Conservation (phyloP, 2,888 invertebrate genomes). For the Xestia sexstrigata region DNA sequence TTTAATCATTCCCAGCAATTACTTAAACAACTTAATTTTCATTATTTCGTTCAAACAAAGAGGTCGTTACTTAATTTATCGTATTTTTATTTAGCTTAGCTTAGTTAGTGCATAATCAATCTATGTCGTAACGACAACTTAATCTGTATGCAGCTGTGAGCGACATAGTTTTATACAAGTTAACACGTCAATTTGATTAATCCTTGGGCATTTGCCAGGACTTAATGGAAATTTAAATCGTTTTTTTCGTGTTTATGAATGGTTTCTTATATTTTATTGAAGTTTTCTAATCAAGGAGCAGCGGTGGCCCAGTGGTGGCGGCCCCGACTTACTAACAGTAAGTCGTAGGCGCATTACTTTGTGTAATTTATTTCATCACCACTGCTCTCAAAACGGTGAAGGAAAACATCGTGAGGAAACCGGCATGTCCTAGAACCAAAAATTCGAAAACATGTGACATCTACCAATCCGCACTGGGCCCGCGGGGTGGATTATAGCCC, state of each 20-base stretch:
- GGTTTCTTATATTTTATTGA: neutral
- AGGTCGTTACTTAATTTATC: constrained; percentile 66
- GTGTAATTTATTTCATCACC: no score
- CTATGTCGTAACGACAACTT: constrained; percentile 69
- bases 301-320: no score
- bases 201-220: constrained; percentile 47
- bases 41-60: constrained; percentile 46
- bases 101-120: constrained; percentile 70
- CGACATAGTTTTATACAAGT: constrained; percentile 62
- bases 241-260: constrained; percentile 3
- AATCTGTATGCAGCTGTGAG: constrained; percentile 68
- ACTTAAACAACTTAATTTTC: constrained; percentile 24
- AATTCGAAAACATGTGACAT: no score
- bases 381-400: no score
- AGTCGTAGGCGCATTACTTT: no score
- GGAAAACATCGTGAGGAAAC: no score
- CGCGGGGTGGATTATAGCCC: no score
- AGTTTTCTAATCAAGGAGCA: neutral
- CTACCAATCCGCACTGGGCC: no score
- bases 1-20: constrained; percentile 14
- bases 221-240: constrained; percentile 44
- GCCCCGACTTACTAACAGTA: no score
- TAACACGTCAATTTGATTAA: constrained; percentile 65
- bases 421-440: no score
- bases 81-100: constrained; percentile 54